Evolutionary conservation across 2,113 vertebrate genomes (phyloP).

Genomic region (Melospiza melodia): DNA sequence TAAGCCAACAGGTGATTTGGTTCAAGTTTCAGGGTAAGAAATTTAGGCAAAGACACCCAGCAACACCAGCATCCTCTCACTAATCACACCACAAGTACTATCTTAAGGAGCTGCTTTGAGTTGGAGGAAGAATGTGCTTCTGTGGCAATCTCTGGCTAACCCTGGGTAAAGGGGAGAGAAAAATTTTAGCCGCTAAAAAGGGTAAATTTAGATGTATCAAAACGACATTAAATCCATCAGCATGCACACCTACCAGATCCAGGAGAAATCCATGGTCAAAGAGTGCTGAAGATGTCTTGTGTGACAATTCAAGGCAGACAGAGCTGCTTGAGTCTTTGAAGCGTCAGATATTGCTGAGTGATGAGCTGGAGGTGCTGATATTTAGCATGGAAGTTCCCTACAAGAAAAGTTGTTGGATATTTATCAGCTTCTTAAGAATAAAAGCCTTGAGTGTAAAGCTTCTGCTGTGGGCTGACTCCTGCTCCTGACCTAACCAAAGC

Average conservation of each 20-base stretch:
- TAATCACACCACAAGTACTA: not conserved
- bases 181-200: not conserved
- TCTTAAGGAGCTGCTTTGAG: not conserved
- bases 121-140: not conserved
- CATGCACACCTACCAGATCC: slow-evolving; percentile 53
- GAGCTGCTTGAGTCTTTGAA: not conserved
- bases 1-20: slow-evolving; percentile 40
- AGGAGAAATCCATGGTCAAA: slow-evolving; percentile 38
- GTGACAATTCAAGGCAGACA: not conserved
- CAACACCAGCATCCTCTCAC: slow-evolving; percentile 51
- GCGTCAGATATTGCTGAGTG: not conserved
- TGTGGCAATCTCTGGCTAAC: not conserved
- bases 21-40: slow-evolving; percentile 54
- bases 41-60: slow-evolving; percentile 14
- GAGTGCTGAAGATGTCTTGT: not conserved
- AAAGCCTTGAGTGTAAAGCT: not conserved
- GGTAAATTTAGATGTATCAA: not conserved
- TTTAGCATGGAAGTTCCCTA: slow-evolving; percentile 37
- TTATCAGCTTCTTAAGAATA: slow-evolving; percentile 11
- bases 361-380: slow-evolving; percentile 1
- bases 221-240: not conserved
- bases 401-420: slow-evolving; percentile 15
- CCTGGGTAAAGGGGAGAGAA: not conserved
- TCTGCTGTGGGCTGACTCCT: not conserved
- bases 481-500: not conserved